These are phyloP conservation scores for Lymantria dispar DNA, from an alignment of 2,888 invertebrate genomes.

Conservation along the genomic window DNA sequence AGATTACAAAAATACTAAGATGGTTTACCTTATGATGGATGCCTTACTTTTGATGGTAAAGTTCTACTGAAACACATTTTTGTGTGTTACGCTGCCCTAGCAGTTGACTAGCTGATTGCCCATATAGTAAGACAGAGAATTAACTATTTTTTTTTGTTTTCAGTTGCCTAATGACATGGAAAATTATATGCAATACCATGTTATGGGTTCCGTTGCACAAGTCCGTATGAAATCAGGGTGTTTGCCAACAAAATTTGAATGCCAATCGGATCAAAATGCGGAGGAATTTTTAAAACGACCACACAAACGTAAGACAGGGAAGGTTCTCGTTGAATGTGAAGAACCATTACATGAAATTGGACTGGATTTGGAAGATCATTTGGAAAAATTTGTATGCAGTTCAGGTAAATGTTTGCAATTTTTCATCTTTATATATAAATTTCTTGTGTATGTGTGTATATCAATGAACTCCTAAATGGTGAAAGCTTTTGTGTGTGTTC, in stretches of 20 bases:
- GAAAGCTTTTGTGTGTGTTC: no score
- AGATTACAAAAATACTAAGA: no score
- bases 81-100: no score
- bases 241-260: constrained; percentile 35
- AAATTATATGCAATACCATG: constrained; percentile 38
- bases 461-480: no score
- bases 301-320: constrained; percentile 6
- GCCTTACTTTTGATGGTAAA: no score
- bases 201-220: constrained; percentile 41
- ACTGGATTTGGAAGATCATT: background rate
- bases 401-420: background rate
- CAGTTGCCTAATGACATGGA: constrained; percentile 43
- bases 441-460: no score
- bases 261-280: constrained; percentile 30
- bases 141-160: constrained; percentile 7
- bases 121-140: no score
- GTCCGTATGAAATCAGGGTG: constrained; percentile 40
- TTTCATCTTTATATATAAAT: no score
- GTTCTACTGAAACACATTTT: no score
- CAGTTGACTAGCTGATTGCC: no score
- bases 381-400: no score
- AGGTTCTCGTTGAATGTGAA: background rate
- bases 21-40: no score
- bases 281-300: constrained; percentile 16
- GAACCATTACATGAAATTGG: background rate